A percentile compares a stretch with the other conserved stretches of the same genome.
These are phyloP conservation scores for Diplogasteroides magnus DNA, from an alignment of 1,140 invertebrate species.

Conservation along the genomic window DNA sequence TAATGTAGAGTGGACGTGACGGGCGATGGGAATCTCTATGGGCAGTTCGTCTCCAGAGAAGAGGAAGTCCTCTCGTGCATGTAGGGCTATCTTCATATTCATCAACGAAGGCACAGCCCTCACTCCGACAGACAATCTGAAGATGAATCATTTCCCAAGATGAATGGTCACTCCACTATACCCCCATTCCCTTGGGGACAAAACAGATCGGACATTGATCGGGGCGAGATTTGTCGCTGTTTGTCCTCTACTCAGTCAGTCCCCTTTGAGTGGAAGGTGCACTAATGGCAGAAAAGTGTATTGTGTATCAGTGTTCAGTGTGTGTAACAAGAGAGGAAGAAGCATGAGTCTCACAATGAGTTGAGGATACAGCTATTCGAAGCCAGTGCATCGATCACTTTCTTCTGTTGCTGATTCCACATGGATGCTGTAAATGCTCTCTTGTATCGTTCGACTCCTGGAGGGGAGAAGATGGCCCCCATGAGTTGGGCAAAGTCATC, in stretches of 20 bases:
- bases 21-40: neutral
- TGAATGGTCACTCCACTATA: neutral
- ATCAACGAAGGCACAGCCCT: neutral
- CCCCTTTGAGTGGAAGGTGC: too few relatives aligned
- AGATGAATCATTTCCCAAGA: neutral
- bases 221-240: too few relatives aligned
- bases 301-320: too few relatives aligned
- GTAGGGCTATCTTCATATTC: neutral
- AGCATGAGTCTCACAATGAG: neutral
- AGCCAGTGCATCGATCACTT: neutral
- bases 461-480: neutral
- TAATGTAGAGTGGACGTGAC: conserved; percentile 80
- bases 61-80: neutral
- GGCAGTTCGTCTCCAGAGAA: conserved; percentile 17
- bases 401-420: neutral
- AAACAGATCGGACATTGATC: too few relatives aligned
- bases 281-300: too few relatives aligned
- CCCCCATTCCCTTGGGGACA: too few relatives aligned
- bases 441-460: too few relatives aligned
- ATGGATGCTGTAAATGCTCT: too few relatives aligned
- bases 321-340: too few relatives aligned
- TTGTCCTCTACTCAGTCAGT: too few relatives aligned
- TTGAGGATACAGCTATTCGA: neutral
- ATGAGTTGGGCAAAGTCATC: neutral
- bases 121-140: neutral